Base-by-base conservation (phyloP, 2,888 invertebrate species). In the Spatulosminthurus flaviceps region DNA sequence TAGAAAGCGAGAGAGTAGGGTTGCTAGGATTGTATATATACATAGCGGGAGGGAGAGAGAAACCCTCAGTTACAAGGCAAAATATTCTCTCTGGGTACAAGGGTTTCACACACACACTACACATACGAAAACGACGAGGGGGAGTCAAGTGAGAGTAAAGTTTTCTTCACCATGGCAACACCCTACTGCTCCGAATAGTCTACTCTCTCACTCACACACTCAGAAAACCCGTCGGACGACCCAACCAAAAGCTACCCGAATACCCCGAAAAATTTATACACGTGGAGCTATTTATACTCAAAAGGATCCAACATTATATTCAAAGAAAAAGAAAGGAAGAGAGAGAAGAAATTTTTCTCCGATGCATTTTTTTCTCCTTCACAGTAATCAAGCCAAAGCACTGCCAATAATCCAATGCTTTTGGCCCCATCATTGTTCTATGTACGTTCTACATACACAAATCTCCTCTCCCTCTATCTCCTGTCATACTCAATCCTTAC, bases 121-220 rank as follows among this genome's bases (percentile, higher is more conserved):
- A 66, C 26, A 66, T 26, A 66, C 66, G 66, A 66, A 51, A 51
- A 34, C 61, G 41, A 75, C 75, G 75, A 75, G 75, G 77, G 77
- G 69, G 77, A 77, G 77, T 77, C 77, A 70, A 78, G 78, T 71
- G 72, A 72, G 78, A 70, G 61, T 51, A 43, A 64, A 73, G 72
- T 61, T 77, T 70, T 71, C 70, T 21, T 72, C 64, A 29, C 78
- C 78, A 78, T 78, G 78, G 78, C 78, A 78, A 78, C 78, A 78
- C 78, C 78, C 78, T 73, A 78, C 71, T 78, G 78, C 78, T 73
- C 78, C 78, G 78, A 78, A 78, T 78, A 51, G 78, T 71, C 70
- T 77, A 72, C 61, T 74, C 71, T 29, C 64, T 21, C 66, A 73
- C 43, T 61, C 75, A 75, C 75, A 75, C 75, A 75, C 75, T 51